Base-by-base conservation (phyloP, 2,888 invertebrate genomes). In the Catocala sponsa region DNA sequence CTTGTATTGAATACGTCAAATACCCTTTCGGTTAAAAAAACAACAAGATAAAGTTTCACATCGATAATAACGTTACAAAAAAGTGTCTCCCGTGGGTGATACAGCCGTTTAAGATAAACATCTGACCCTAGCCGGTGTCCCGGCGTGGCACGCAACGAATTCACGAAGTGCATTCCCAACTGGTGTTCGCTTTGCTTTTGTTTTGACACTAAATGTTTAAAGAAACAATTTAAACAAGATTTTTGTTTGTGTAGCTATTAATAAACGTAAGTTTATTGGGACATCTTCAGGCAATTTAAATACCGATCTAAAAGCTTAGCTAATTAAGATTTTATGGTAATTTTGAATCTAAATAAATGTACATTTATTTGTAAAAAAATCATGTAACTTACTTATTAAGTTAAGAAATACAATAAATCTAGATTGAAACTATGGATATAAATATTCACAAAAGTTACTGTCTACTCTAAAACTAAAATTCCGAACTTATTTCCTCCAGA, bases 71-170 rank as follows among this genome's bases (percentile, higher is more conserved):
- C 80, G 83, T 89, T 82, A 92, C 90, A 92, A 92, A 93, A 93
- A 94, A 91, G 91, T 93, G 92, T 94, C 91, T 91, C 89, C 87
- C 78, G 88, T 85, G 90, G 90, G 91, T 94, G 94, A 93, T 92
- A 93, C 94, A 94, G 92, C 88, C 92, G 92, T 92, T 93, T 92
- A 92, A 92, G 94, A 94, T 94, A 94, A 90, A 73, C 88, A 94
- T 94, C 94, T 91, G 94, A 91, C 90, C 93, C 89, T 84, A 82
- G 84, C 85, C 75, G 83, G 87, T 80, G 89, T 84, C 87, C 83
- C 87, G 85, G 79, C 85, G 81, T 77, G 90, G 91, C 89, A 88
- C 88, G 90, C 92, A 82, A 88, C 85, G 91, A 88, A 92, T 92
- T 89, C 94, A 91, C 92, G 91, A 92, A 79, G 85, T 80, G 87